Conservation (phyloP, 1,140 invertebrate genomes). For the Tyrophagus putrescentiae region DNA sequence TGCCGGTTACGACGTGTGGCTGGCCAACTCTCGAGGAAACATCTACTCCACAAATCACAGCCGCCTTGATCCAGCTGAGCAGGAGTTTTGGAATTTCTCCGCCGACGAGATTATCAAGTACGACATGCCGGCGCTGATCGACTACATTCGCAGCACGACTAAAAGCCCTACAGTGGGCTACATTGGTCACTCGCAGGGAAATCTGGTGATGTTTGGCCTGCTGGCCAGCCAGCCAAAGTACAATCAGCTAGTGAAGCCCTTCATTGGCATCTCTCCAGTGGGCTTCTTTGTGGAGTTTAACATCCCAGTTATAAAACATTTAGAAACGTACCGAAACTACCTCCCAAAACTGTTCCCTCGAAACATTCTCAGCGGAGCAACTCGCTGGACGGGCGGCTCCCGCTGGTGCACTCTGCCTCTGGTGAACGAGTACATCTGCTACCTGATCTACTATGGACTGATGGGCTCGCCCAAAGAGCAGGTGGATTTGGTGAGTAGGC, state of each 20-base stretch:
- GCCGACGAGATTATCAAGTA: conserved; percentile 31
- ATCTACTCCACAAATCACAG: conserved; percentile 31
- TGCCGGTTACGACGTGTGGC: conserved; percentile 38
- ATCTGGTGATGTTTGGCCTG: conserved; percentile 46
- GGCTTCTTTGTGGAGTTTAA: no score
- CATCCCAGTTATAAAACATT: no score
- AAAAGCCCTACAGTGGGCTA: conserved; percentile 41
- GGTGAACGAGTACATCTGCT: no score
- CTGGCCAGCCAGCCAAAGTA: conserved; percentile 45
- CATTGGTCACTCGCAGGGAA: conserved; percentile 52
- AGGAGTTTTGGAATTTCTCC: conserved; percentile 30
- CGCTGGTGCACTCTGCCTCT: no score
- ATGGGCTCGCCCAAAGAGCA: no score
- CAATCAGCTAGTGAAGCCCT: conserved; percentile 39
- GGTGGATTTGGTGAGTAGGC: no score
- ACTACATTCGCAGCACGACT: conserved; percentile 33
- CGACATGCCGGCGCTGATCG: conserved; percentile 38
- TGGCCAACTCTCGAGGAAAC: conserved; percentile 36
- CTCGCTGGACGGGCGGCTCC: no score
- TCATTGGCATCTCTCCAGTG: conserved; percentile 55
- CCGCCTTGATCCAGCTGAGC: conserved; percentile 12
- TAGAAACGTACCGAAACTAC: no score
- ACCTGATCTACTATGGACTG: no score
- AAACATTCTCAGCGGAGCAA: no score
- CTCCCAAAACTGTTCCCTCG: no score